A percentile compares a stretch with the other conserved stretches of the same genome.
Conservation (phyloP, 2,888 invertebrate species). For the Epinotia bilunana region DNA sequence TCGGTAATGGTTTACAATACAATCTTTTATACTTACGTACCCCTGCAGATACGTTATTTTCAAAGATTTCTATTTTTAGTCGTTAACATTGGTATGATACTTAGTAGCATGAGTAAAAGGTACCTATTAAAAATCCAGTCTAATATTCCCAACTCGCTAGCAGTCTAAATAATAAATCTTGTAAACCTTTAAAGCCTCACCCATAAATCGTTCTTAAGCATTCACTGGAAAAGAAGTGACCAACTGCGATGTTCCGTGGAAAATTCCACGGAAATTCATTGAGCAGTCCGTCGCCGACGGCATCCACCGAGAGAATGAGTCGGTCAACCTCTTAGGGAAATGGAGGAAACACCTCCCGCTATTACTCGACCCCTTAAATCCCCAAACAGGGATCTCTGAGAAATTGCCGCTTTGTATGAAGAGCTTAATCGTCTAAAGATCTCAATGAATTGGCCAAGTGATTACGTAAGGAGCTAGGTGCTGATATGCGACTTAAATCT, state of each 20-base stretch:
- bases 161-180: slow-evolving; percentile 26
- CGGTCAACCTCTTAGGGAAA: slow-evolving; percentile 6
- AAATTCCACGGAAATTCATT: slow-evolving; percentile 54
- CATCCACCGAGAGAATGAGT: slow-evolving; percentile 61
- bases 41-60: too few species aligned
- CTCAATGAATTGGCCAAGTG: slow-evolving; percentile 17
- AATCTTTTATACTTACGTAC: too few species aligned
- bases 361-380: slow-evolving; percentile 17
- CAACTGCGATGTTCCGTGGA: slow-evolving; percentile 58
- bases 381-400: background rate
- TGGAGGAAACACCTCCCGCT: slow-evolving; percentile 5
- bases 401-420: slow-evolving; percentile 5
- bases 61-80: background rate
- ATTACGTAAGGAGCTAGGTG: slow-evolving; percentile 35
- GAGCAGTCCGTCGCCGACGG: slow-evolving; percentile 57
- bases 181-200: slow-evolving; percentile 11
- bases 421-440: slow-evolving; percentile 8
- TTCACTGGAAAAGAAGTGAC: slow-evolving; percentile 47
- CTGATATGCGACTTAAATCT: slow-evolving; percentile 44
- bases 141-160: background rate
- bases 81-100: background rate
- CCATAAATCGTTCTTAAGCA: slow-evolving; percentile 36
- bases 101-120: background rate
- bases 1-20: too few species aligned
- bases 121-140: background rate